Conservation (phyloP, 1,140 invertebrate species). For the Rhyacophila brunnea region DNA sequence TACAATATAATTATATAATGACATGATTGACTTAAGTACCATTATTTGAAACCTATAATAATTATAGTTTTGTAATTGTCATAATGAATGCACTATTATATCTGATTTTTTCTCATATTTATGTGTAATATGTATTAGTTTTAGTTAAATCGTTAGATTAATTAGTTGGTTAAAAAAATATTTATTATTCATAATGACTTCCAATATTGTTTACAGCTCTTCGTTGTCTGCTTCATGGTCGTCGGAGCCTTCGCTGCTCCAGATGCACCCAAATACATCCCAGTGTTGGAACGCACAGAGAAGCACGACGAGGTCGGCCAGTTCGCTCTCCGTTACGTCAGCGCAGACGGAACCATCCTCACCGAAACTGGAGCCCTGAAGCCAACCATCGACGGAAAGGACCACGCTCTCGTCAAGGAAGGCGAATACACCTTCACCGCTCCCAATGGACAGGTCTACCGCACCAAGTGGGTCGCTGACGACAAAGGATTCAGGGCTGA, state of each 20-base stretch:
- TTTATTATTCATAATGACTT: too few relatives aligned
- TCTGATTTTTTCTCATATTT: too few relatives aligned
- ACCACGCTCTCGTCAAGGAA: conserved; percentile 24
- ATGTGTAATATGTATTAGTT: too few relatives aligned
- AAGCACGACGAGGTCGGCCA: conserved; percentile 34
- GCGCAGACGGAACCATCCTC: conserved; percentile 30
- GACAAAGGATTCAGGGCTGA: conserved; percentile 19
- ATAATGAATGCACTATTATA: too few relatives aligned
- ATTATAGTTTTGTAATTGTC: too few relatives aligned
- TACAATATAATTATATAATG: too few relatives aligned
- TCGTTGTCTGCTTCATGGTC: conserved; percentile 15
- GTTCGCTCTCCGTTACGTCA: conserved; percentile 34
- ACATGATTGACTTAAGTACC: too few relatives aligned
- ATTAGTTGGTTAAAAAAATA: too few relatives aligned
- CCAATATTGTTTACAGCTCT: conserved; percentile 3
- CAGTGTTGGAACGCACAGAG: conserved; percentile 33
- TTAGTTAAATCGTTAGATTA: too few relatives aligned
- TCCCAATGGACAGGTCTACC: conserved; percentile 17
- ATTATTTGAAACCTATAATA: too few relatives aligned
- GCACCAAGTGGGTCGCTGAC: conserved; percentile 24
- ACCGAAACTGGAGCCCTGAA: conserved; percentile 28
- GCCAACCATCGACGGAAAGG: conserved; percentile 24
- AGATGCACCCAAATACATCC: conserved; percentile 17
- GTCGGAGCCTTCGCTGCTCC: conserved; percentile 15
- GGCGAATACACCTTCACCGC: conserved; percentile 21